Evolutionary conservation across 2,113 vertebrate species (phyloP).

Genomic region (Anguilla japonica): DNA sequence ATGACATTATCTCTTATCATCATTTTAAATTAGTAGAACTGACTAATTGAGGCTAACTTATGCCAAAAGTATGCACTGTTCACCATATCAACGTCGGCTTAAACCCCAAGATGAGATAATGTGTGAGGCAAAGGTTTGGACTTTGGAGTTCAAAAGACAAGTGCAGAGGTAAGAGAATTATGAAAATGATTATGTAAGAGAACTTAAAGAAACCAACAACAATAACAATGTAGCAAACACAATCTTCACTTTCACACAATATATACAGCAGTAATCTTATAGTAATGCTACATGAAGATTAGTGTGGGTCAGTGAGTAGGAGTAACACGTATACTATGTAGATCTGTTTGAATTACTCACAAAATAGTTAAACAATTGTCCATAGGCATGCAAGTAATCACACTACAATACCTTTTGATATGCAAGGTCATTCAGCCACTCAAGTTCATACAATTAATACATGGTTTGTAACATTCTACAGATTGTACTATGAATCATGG

Average conservation of each 20-base stretch:
- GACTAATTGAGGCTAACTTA: too few species aligned
- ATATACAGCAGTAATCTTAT: neutral
- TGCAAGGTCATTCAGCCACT: neutral
- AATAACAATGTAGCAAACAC: too few species aligned
- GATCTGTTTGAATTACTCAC: neutral
- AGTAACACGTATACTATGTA: neutral
- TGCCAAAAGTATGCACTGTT: too few species aligned
- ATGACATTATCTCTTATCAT: too few species aligned
- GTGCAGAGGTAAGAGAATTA: too few species aligned
- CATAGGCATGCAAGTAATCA: neutral
- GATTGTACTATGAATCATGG: neutral
- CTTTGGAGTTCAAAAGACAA: too few species aligned
- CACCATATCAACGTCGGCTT: too few species aligned
- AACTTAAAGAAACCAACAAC: too few species aligned
- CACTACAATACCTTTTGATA: neutral
- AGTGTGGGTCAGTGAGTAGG: neutral
- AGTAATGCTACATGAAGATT: neutral
- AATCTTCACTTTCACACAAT: neutral
- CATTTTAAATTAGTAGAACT: too few species aligned
- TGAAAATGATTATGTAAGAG: too few species aligned
- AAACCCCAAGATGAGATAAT: too few species aligned
- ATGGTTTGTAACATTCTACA: neutral
- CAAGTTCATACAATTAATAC: neutral
- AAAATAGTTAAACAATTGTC: neutral
- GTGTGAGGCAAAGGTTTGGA: too few species aligned